Base-by-base conservation (phyloP, 2,797 vertebrate genomes). In the Threskiornis aethiopicus region DNA sequence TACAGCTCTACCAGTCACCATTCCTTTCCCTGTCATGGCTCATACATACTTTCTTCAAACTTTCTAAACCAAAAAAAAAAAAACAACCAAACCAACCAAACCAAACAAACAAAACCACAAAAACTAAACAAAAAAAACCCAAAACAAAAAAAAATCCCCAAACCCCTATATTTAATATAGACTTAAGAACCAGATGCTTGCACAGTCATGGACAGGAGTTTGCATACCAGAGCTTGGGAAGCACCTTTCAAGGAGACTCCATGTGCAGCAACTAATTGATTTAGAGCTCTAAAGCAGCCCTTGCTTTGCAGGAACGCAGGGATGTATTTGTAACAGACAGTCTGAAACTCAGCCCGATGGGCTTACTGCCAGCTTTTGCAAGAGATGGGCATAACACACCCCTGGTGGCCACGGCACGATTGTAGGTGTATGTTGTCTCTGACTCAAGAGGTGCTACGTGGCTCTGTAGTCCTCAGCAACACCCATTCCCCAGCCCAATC, bases 351-450 rank as follows among this genome's bases (percentile, higher is more conserved):
- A 87, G 67, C 13, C 67, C 26, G 15, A 67, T 0, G 4, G 66
- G 49, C 44, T 81, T 11, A 19, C 39, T 39, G 44, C 33, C 54
- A 35, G 33, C 28, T 92, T 89, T 31, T 55, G 31, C 41, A 44
- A 31, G 28, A 42, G 33, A 42, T 0, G 0, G 24, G 21, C 18
- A 0, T 17, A 44, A 51, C 66, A 25, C 49, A 35, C 31, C 35
- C 24, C 3, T 20, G 16, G 55, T 52, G 61, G 58, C 58, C 46
- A 17, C 0, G 6, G 37, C 22, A 31, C 20, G 25, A 26, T 8
- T 88, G 35, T 1, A 57, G 66, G 33, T 12, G 14, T 49, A 5
- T 7, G 16, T 31, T 26, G 54, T 1, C 54, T 35, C 58, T 66
- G 66, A 79, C 16, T 61, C 16, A 35, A 2, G 0, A 42, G 11